Evolutionary conservation across 2,113 vertebrate genomes (phyloP), one percentile per base, ranked within the genome.

Genomic region (Triplophysa rosa): DNA sequence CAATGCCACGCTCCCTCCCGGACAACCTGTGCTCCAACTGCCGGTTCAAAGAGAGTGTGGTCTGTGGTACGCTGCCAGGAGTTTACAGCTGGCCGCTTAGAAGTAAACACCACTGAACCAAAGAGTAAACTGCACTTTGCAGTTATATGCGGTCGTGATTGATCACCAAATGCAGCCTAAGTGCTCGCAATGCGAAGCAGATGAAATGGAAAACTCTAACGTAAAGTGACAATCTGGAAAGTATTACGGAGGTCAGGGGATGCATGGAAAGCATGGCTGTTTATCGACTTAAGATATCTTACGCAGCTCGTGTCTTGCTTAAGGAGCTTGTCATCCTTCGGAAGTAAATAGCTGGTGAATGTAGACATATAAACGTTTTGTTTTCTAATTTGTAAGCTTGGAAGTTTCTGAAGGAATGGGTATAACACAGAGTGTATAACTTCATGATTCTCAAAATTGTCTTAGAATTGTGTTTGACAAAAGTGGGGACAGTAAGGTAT

Each of bases 121-220:
- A 24, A 65, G 19, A 70, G 67, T 68, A 47, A 68, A 79, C 77
- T 68, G 63, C 65, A 79, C 77, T 54, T 56, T 67, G 72, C 26
- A 10, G 67, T 49, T 69, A 49, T 54, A 82, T 64, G 77, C 67
- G 63, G 40, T 24, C 10, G 29, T 78, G 64, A 78, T 79, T 81
- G 68, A 81, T 74, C 66, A 73, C 66, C 70, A 71, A 83, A 79
- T 81, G 65, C 45, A 85, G 68, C 42, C 33, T 42, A 86, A 78
- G 78, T 62, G 47, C 65, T 63, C 24, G 49, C 58, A 69, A 78
- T 77, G 54, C 10, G 17, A 52, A 33, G 67, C 54, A 80, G 67
- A 82, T 77, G 68, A 77, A 80, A 80, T 71, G 42, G 58, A 79
- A 68, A 75, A 47, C 64, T 40, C 54, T 69, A 62, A 62, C 64